Conservation (phyloP, 64 coral and sea anemone species). For the Acropora tenuis region DNA sequence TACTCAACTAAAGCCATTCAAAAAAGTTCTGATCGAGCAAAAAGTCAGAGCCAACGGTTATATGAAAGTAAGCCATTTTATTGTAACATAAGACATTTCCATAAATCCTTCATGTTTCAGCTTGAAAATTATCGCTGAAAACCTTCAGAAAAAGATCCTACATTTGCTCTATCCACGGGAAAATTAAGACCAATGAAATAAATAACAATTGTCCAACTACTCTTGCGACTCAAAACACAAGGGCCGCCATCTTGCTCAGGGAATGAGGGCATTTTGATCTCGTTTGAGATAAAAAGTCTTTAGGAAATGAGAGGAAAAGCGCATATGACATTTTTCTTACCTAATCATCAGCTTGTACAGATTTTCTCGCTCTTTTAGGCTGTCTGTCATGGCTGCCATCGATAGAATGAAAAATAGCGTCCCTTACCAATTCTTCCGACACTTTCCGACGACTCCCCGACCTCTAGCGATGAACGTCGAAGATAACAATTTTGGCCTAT, state of each 20-base stretch:
- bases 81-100: slow-evolving; percentile 2
- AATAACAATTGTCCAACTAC: neutral
- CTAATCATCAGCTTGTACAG: slow-evolving; percentile 96
- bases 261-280: neutral
- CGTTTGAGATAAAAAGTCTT: neutral
- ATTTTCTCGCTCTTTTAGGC: slow-evolving; percentile 84
- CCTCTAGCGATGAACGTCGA: neutral
- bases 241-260: slow-evolving; percentile 20
- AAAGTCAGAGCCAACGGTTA: neutral
- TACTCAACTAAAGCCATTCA: too few relatives aligned
- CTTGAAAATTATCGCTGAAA: neutral
- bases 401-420: neutral
- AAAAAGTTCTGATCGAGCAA: too few relatives aligned
- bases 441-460: neutral
- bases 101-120: neutral
- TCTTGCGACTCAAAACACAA: neutral
- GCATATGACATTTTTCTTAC: neutral
- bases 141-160: neutral
- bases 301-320: too few relatives aligned
- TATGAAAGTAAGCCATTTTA: neutral
- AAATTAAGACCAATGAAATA: neutral
- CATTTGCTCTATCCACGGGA: neutral
- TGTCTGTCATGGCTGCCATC: slow-evolving; percentile 63
- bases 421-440: neutral
- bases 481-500: too few relatives aligned